Evolutionary conservation across 23 tunicate species (phyloP).

Genomic region (Diplosoma virens): DNA sequence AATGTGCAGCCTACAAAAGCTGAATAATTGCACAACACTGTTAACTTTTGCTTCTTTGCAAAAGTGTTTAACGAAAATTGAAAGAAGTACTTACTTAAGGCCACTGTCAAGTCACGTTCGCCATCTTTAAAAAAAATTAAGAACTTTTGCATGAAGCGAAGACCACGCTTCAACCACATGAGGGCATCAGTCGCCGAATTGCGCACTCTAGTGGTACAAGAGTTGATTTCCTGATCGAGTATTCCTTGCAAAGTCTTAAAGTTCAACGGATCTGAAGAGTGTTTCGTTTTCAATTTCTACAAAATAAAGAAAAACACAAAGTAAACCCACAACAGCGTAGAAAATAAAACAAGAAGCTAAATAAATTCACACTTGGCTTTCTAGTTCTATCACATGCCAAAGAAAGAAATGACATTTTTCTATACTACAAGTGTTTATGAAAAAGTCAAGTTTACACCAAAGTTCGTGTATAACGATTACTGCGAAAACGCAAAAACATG

Average conservation of each 20-base stretch:
- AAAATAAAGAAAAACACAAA: not conserved
- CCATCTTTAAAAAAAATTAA: slow-evolving; percentile 70
- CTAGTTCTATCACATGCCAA: no score
- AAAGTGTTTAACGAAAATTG: no score
- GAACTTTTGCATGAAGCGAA: slow-evolving; percentile 79
- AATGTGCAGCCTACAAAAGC: no score
- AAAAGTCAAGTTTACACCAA: no score
- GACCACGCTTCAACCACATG: slow-evolving; percentile 95
- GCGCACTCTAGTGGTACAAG: slow-evolving; percentile 71
- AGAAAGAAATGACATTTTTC: not conserved
- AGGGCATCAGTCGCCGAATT: slow-evolving; percentile 99
- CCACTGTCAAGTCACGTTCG: slow-evolving; percentile 59
- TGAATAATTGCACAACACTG: no score
- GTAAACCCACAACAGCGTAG: no score
- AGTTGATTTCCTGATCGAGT: slow-evolving; percentile 58
- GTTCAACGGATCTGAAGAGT: slow-evolving; percentile 40
- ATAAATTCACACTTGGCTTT: not conserved
- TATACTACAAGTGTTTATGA: not conserved
- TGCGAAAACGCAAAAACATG: no score
- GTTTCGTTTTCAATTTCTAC: slow-evolving; percentile 82
- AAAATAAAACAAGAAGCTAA: no score
- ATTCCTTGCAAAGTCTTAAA: slow-evolving; percentile 76
- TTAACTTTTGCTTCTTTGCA: no score
- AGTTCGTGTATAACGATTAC: no score
- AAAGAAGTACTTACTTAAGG: slow-evolving; percentile 75